These are phyloP conservation scores for Felis chaus DNA, from an alignment of 2,113 vertebrate species.

Conservation along the genomic window DNA sequence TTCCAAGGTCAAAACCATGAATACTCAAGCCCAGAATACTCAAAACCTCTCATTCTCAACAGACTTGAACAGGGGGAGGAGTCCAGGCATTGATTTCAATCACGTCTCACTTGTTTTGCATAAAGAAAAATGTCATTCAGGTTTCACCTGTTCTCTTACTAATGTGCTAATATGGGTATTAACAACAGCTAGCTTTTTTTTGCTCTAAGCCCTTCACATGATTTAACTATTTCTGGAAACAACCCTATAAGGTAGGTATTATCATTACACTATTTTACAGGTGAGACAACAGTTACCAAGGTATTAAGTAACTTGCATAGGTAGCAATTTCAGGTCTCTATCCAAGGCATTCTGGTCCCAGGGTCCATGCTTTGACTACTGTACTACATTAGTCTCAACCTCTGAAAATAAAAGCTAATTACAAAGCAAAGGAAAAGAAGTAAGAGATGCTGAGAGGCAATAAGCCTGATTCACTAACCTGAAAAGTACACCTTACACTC, in stretches of 20 bases:
- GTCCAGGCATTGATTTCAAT: neutral
- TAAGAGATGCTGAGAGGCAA: neutral
- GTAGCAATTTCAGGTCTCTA: neutral
- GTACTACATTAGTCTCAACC: neutral
- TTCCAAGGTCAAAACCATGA: neutral
- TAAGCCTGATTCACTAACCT: neutral
- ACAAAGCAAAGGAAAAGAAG: neutral
- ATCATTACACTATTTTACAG: neutral
- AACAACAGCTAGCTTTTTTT: neutral
- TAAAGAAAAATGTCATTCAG: constrained; percentile 24
- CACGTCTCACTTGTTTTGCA: neutral
- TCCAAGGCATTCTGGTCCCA: neutral
- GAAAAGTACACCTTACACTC: neutral
- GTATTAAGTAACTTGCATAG: neutral
- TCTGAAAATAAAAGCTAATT: neutral
- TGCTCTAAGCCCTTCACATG: neutral
- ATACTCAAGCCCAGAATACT: neutral
- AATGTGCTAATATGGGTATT: neutral
- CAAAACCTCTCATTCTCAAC: neutral
- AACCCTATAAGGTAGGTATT: neutral
- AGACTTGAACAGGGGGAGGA: neutral
- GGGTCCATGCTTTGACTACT: neutral
- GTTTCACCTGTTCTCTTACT: neutral
- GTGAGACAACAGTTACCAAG: neutral
- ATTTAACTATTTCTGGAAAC: neutral